Conservation (phyloP, 1,140 invertebrate species). For the Lysiphlebus fabarum region DNA sequence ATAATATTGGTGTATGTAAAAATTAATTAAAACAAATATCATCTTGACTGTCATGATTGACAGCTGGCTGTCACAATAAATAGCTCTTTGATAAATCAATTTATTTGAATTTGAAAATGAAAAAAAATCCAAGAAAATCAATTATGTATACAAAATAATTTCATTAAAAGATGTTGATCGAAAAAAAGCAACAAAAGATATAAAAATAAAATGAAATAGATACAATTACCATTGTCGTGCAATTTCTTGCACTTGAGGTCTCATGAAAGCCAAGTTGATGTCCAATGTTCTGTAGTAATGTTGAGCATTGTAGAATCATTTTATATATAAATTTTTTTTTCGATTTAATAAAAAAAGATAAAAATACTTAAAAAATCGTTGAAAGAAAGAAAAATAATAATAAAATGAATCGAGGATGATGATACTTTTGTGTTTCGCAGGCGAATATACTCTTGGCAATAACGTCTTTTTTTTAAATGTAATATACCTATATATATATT, state of each 20-base stretch:
- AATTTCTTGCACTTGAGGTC: slow-evolving; percentile 5
- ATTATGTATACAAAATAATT: not conserved
- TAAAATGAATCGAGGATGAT: not conserved
- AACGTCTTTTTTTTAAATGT: no score
- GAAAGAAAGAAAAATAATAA: slow-evolving; percentile 1
- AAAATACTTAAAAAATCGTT: not conserved
- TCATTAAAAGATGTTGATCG: not conserved
- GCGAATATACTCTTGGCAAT: no score
- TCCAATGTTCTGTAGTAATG: slow-evolving; percentile 12
- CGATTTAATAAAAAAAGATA: not conserved
- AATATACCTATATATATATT: no score
- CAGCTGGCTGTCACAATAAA: no score
- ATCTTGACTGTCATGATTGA: no score
- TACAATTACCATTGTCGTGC: slow-evolving; percentile 12
- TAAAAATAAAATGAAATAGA: not conserved
- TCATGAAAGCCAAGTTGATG: slow-evolving; percentile 7
- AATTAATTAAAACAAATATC: no score
- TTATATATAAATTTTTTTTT: no score
- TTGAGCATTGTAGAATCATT: not conserved
- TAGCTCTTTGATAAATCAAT: no score
- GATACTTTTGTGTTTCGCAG: slow-evolving; percentile 2
- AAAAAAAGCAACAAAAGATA: slow-evolving; percentile 8
- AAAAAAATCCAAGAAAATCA: not conserved
- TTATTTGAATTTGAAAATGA: not conserved
- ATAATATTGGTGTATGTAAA: no score